Percentiles rank a stretch among this genome's conserved stretches.
These are phyloP conservation scores for Syngnathus acus DNA, from an alignment of 2,797 vertebrate genomes.

Conservation along the genomic window DNA sequence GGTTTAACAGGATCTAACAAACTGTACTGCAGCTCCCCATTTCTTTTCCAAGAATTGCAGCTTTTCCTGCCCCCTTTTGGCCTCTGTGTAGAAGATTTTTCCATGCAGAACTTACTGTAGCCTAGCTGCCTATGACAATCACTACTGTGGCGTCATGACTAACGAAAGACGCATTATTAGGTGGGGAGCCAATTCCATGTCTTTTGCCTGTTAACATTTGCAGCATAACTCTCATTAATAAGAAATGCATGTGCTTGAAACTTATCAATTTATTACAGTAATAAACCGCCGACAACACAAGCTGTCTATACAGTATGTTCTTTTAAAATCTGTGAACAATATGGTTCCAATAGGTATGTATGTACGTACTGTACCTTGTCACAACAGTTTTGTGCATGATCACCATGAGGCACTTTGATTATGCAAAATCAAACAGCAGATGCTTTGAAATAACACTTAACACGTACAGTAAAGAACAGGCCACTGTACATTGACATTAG, in stretches of 20 bases:
- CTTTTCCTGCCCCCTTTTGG: not conserved
- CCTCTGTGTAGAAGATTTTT: not conserved
- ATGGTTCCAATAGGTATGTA: conserved; percentile 24
- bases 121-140: not conserved
- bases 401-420: conserved; percentile 57
- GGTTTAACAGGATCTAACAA: not conserved
- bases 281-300: conserved; percentile 57
- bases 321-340: conserved; percentile 42
- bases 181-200: not conserved
- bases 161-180: not conserved
- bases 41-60: not conserved
- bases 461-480: conserved; percentile 43
- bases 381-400: conserved; percentile 46
- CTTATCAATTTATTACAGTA: conserved; percentile 71
- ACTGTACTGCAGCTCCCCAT: not conserved
- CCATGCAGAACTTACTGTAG: not conserved
- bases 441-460: conserved; percentile 26
- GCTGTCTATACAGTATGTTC: conserved; percentile 44
- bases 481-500: conserved; percentile 44
- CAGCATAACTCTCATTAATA: conserved; percentile 19
- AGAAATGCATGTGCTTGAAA: conserved; percentile 45
- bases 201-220: conserved; percentile 8
- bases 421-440: conserved; percentile 47
- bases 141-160: not conserved
- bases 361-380: conserved; percentile 17